Conservation (phyloP, 92 coral and sea anemone genomes). For the Actinernus sp. region DNA sequence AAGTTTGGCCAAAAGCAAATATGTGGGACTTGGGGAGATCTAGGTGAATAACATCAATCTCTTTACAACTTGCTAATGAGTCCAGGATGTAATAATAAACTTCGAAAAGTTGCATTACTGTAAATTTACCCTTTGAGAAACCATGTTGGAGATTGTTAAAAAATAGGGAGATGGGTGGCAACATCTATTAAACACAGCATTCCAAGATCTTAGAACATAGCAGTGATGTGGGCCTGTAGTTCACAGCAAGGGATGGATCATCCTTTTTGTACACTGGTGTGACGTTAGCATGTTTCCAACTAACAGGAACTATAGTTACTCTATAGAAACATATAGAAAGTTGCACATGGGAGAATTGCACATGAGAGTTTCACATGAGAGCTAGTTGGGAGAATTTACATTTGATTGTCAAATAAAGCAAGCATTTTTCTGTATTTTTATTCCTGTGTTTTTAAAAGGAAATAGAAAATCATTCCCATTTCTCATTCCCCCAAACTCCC, state of each 20-base stretch:
- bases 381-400: no score
- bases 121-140: conserved; percentile 32
- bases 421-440: no score
- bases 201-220: conserved; percentile 55
- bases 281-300: conserved; percentile 44
- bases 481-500: no score
- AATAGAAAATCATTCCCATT: no score
- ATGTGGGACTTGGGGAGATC: conserved; percentile 27
- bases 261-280: conserved; percentile 47
- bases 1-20: conserved; percentile 15
- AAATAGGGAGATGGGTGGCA: no score
- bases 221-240: conserved; percentile 58
- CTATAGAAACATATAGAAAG: no score
- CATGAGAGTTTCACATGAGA: no score
- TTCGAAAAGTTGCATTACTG: conserved; percentile 43
- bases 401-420: no score
- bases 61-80: conserved; percentile 21
- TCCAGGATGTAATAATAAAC: conserved; percentile 43
- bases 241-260: conserved; percentile 31
- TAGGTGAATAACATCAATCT: conserved; percentile 53
- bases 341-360: no score
- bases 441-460: no score
- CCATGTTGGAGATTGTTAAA: conserved; percentile 67
- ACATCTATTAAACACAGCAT: conserved; percentile 36
- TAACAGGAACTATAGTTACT: conserved; percentile 50